phyloP scores from a whole-genome alignment of 2,113 vertebrate species.

The Jacana jacana region DNA sequence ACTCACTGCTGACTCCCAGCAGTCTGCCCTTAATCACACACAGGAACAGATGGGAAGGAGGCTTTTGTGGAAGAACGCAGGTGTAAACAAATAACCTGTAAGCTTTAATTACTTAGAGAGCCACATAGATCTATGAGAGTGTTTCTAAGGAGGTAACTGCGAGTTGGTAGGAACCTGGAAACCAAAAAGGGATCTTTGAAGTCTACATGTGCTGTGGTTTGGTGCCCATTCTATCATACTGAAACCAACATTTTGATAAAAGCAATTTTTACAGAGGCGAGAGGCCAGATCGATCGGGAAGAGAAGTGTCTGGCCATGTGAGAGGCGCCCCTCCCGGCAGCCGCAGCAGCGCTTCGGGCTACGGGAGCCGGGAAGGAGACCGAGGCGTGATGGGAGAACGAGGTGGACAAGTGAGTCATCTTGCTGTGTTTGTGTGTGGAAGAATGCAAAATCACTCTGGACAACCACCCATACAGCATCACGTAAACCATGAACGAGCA shows the following conservation, averaged over 20 bases:
- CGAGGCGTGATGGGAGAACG: conserved; percentile 81
- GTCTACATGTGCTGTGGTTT: not conserved
- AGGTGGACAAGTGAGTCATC: conserved; percentile 78
- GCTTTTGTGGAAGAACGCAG: not conserved
- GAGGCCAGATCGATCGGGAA: conserved; percentile 84
- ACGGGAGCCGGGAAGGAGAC: conserved; percentile 82
- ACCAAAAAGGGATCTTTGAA: not conserved
- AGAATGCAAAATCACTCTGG: not conserved
- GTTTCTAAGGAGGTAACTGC: not conserved
- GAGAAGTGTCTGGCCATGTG: conserved; percentile 86
- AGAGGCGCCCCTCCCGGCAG: conserved; percentile 82
- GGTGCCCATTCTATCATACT: not conserved
- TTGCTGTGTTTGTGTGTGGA: not conserved
- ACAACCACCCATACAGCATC: not conserved
- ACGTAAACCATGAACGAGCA: not conserved
- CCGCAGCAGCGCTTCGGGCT: conserved; percentile 81
- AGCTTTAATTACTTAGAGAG: not conserved
- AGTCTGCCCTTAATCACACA: not conserved
- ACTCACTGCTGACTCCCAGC: not conserved
- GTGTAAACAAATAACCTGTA: not conserved
- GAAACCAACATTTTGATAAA: conserved; percentile 34
- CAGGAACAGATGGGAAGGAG: not conserved
- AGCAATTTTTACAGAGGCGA: conserved; percentile 71
- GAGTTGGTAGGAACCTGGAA: not conserved
- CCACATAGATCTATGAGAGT: not conserved